Conservation (phyloP, 1,140 invertebrate genomes). For the Caerostris extrusa region DNA sequence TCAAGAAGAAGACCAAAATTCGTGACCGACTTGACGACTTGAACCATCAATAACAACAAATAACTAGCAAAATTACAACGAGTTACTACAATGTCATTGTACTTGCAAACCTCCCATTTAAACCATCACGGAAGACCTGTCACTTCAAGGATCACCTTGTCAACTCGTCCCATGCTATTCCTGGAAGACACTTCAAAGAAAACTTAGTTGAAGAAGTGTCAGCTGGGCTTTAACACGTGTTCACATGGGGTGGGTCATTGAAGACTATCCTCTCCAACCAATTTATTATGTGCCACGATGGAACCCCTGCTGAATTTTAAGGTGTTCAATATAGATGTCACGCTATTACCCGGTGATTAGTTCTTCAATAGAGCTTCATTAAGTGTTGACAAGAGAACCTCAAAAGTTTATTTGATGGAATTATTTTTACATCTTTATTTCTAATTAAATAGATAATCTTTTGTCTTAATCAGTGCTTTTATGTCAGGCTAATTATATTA, state of each 20-base stretch:
- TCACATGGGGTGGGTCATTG: background rate
- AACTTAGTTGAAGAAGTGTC: background rate
- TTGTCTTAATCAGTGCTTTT: background rate
- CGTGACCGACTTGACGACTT: conserved; percentile 9
- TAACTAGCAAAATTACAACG: background rate
- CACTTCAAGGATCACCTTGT: conserved; percentile 10
- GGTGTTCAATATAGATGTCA: background rate
- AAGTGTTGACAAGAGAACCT: background rate
- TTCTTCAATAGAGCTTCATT: conserved; percentile 27
- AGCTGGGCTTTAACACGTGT: conserved; percentile 32
- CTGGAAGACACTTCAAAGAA: conserved; percentile 23
- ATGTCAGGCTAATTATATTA: background rate
- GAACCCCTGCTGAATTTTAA: conserved; percentile 1
- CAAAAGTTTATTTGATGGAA: background rate
- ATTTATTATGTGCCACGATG: background rate
- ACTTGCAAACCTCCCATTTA: background rate
- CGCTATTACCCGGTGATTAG: conserved; percentile 44
- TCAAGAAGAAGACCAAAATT: background rate
- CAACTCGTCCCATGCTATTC: conserved; percentile 18
- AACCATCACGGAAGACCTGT: conserved; percentile 17
- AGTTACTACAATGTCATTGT: conserved; percentile 1
- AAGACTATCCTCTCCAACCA: background rate
- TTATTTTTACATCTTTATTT: background rate
- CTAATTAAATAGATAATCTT: background rate
- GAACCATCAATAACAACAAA: conserved; percentile 27